A percentile compares a stretch with the other conserved stretches of the same genome.
phyloP scores from a whole-genome alignment of 2,113 vertebrate species.

The Pogonocichla stellata region DNA sequence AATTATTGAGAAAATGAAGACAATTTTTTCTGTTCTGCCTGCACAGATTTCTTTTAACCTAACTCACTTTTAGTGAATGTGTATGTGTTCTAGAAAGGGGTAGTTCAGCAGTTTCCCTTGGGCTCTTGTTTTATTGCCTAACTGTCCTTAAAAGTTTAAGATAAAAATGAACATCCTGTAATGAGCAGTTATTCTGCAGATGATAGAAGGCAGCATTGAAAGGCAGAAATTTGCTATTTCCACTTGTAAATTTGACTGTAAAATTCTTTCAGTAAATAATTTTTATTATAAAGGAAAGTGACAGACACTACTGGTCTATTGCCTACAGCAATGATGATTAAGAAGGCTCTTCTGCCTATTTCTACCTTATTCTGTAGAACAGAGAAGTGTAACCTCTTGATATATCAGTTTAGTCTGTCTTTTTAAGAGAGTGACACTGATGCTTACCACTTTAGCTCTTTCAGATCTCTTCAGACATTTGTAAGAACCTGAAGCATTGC shows the following conservation, averaged over 20 bases:
- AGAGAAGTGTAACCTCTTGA: background rate
- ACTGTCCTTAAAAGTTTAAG: background rate
- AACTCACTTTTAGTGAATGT: background rate
- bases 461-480: background rate
- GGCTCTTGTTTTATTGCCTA: background rate
- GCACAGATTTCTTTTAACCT: background rate
- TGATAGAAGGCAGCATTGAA: background rate
- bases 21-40: background rate
- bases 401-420: background rate
- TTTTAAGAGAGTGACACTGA: background rate
- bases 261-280: slow-evolving; percentile 5
- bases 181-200: background rate
- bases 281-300: background rate
- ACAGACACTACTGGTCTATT: background rate
- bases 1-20: background rate
- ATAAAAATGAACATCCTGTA: background rate
- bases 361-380: background rate
- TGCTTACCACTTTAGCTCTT: background rate
- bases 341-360: background rate
- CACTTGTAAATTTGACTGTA: background rate
- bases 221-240: background rate
- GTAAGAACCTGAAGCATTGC: background rate
- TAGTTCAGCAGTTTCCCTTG: background rate
- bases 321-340: background rate
- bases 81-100: background rate